Percentiles rank a stretch among this genome's conserved stretches.
Evolutionary conservation across 2,113 vertebrate species (phyloP).

Genomic region (Rana temporaria): DNA sequence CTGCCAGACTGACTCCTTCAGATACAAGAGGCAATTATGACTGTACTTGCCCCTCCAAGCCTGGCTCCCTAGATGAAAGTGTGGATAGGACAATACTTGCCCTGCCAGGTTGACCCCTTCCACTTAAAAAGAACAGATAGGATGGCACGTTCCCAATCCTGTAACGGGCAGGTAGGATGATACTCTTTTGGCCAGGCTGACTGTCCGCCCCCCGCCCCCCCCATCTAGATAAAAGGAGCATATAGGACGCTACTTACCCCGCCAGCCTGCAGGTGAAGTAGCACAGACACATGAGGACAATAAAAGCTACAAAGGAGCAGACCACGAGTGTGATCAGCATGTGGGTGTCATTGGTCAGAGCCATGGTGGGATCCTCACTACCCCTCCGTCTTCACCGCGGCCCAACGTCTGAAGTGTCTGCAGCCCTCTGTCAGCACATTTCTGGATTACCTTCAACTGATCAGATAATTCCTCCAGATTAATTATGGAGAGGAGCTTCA

Average conservation of each 20-base stretch:
- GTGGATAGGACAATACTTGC: no score
- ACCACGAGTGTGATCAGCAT: slow-evolving; percentile 64
- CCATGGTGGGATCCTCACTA: slow-evolving; percentile 7
- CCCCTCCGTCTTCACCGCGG: neutral
- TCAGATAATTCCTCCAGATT: slow-evolving; percentile 23
- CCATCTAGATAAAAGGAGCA: no score
- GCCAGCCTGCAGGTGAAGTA: slow-evolving; percentile 76
- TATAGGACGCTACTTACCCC: slow-evolving; percentile 59
- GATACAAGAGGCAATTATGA: no score
- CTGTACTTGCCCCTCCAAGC: no score
- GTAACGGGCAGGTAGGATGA: no score
- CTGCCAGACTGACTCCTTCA: no score
- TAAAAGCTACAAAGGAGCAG: slow-evolving; percentile 61
- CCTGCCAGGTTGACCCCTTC: no score
- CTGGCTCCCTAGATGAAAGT: no score
- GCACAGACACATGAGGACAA: slow-evolving; percentile 70
- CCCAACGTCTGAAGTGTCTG: neutral
- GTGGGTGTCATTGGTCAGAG: slow-evolving; percentile 60
- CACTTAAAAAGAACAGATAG: no score
- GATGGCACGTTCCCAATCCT: no score
- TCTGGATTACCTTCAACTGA: slow-evolving; percentile 6
- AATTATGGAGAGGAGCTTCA: neutral
- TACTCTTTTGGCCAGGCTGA: no score
- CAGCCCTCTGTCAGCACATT: neutral
- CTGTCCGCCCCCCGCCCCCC: no score